A percentile compares a stretch with the other conserved stretches of the same genome.
Evolutionary conservation across 2,113 vertebrate species (phyloP).

Genomic region (cat (Felis catus)): F.catus_Fca126_mat1.0 CM031428.1:61078501-61079000

Average conservation of each 20-base stretch:
- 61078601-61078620: not conserved
- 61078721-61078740: not conserved
- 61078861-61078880: not conserved
- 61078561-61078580: not conserved
- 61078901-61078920: not conserved
- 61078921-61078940: constrained; percentile 27
- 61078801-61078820: not conserved
- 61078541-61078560: not conserved
- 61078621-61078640: not conserved
- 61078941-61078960: constrained; percentile 6
- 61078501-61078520: not conserved
- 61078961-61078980: not conserved
- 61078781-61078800: not conserved
- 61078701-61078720: not conserved
- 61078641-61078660: not conserved
- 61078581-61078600: not conserved
- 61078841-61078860: not conserved
- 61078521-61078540: not conserved
- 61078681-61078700: not conserved
- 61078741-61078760: not conserved
- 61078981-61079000: not conserved
- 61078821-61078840: not conserved
- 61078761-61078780: not conserved
- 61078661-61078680: not conserved
- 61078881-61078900: not conserved